Conservation (phyloP, 2,888 invertebrate species). For the Synanthedon andrenaeformis region DNA sequence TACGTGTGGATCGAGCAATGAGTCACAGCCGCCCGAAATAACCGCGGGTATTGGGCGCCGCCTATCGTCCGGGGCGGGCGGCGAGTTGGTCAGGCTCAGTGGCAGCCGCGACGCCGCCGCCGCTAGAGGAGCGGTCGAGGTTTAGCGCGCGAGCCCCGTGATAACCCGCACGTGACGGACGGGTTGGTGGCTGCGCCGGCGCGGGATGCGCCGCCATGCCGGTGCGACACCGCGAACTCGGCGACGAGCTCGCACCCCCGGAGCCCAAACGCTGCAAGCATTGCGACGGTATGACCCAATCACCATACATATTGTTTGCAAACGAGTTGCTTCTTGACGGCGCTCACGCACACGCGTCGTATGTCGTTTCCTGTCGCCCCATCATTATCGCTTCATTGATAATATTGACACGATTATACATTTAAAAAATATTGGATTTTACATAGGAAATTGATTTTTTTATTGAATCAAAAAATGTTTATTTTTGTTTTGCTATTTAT, state of each 20-base stretch:
- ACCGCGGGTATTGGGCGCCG: slow-evolving; percentile 57
- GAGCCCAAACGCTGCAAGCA: slow-evolving; percentile 93
- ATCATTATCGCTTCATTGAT: slow-evolving; percentile 2
- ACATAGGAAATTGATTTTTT: no score
- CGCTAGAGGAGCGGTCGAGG: slow-evolving; percentile 57
- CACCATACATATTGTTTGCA: neutral
- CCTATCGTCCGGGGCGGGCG: slow-evolving; percentile 69
- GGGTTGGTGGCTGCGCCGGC: slow-evolving; percentile 54
- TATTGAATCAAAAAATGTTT: no score
- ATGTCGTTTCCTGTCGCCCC: neutral
- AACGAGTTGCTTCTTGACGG: neutral
- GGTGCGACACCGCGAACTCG: slow-evolving; percentile 70
- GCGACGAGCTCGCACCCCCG: slow-evolving; percentile 73
- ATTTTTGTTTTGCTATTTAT: no score
- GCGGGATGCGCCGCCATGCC: slow-evolving; percentile 72
- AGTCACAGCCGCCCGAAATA: slow-evolving; percentile 65
- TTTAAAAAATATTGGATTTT: no score
- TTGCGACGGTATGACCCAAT: slow-evolving; percentile 81
- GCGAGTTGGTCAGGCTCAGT: slow-evolving; percentile 50
- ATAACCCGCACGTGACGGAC: slow-evolving; percentile 33
- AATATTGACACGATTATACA: slow-evolving; percentile 1
- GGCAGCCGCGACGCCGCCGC: slow-evolving; percentile 64
- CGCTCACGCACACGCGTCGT: neutral
- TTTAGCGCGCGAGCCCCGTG: slow-evolving; percentile 29
- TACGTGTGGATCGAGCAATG: slow-evolving; percentile 51